phyloP scores from a whole-genome alignment of 2,113 vertebrate species.

The Bungarus multicinctus region DNA sequence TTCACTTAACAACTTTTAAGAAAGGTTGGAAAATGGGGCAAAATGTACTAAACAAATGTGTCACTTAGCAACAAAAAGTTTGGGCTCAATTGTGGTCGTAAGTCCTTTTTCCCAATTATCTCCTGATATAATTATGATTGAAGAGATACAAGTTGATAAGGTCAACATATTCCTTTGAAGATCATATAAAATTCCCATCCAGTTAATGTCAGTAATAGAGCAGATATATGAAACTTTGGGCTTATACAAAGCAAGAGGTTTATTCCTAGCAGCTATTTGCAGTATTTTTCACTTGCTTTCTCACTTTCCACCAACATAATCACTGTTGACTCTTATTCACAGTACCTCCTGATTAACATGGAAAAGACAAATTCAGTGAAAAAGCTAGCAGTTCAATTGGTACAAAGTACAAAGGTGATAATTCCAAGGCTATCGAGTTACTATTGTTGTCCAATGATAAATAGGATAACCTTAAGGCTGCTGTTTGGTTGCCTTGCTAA shows the following conservation, averaged over 20 bases:
- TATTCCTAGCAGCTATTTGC: not conserved
- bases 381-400: not conserved
- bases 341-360: not conserved
- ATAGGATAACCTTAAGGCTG: not conserved
- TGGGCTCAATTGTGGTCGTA: not conserved
- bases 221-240: not conserved
- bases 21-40: not conserved
- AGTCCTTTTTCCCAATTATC: rapidly evolving
- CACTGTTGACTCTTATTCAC: not conserved
- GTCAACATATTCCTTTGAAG: not conserved
- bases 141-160: not conserved
- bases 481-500: not conserved
- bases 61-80: not conserved
- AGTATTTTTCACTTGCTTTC: not conserved
- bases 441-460: not conserved
- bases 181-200: not conserved
- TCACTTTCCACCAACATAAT: not conserved
- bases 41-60: not conserved
- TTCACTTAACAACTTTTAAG: not conserved
- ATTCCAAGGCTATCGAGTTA: not conserved
- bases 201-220: not conserved
- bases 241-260: not conserved
- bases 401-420: not conserved
- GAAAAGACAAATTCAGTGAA: not conserved
- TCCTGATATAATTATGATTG: rapidly evolving